These are phyloP conservation scores for Murina feae DNA, from an alignment of 2,113 vertebrate species.

Conservation along the genomic window DNA sequence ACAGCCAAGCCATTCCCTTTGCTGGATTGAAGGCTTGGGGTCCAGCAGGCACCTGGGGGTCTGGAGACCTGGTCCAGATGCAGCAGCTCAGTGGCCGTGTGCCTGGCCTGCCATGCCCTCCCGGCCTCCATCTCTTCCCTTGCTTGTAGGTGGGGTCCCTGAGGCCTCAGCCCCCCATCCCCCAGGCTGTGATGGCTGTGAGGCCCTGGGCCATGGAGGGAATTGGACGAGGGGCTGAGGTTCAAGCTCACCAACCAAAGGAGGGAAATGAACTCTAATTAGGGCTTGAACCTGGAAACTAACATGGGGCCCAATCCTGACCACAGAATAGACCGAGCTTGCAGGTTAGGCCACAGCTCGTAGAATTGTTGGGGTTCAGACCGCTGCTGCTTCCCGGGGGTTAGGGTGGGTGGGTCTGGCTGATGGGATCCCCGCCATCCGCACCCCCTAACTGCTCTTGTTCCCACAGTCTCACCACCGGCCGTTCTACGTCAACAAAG, in stretches of 20 bases:
- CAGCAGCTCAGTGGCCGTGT: no score
- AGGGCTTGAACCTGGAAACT: neutral
- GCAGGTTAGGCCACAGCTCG: neutral
- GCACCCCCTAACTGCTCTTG: neutral
- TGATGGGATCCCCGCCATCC: accelerated
- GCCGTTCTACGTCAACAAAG: conserved; percentile 87
- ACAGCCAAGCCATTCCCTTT: neutral
- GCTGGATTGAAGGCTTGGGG: neutral
- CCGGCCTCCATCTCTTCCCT: neutral
- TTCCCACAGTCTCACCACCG: conserved; percentile 83
- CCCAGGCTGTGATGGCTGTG: neutral
- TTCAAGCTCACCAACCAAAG: neutral
- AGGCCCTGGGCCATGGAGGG: neutral
- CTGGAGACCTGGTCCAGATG: neutral
- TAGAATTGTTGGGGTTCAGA: neutral
- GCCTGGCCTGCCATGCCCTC: neutral
- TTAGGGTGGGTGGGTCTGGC: neutral
- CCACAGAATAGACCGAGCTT: neutral
- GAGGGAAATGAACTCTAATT: neutral
- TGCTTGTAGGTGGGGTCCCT: neutral
- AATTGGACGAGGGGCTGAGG: neutral
- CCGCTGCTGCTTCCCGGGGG: neutral
- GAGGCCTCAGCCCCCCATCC: neutral
- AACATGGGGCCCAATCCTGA: neutral
- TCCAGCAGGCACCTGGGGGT: neutral